Evolutionary conservation across 2,797 vertebrate genomes (phyloP), one percentile per base, ranked within the genome.

Genomic region (Ceryle rudis): DNA sequence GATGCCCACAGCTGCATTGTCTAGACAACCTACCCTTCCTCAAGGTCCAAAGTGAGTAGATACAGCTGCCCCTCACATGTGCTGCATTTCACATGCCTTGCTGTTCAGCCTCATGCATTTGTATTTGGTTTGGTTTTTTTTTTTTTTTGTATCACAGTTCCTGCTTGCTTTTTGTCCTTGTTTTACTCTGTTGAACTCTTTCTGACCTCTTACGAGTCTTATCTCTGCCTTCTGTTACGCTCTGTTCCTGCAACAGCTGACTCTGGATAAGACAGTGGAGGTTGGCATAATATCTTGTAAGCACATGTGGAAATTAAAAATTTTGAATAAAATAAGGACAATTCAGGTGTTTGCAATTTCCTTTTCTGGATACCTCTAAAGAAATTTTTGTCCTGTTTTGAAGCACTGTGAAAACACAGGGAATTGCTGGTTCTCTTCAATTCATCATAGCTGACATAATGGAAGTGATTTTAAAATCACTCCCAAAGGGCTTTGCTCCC

Each of bases 111-210:
- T 78, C 37, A 23, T 26, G 11, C 58, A 72, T 92, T 92, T 83
- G 41, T 35, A 9, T 22, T 58, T n/a, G n/a, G n/a, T n/a, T n/a
- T n/a, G n/a, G n/a, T 46, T 37, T 10, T 37, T 37, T 37, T 37
- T 41, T 15, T 41, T 37, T 41, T 74, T 72, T 51, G 19, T 39
- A 28, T 58, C 25, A 4, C 20, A 44, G 23, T 8, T 61, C 14
- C 47, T 70, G 46, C 85, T 81, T 82, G 86, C 47, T 29, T 72
- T 80, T 86, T 86, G 84, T 92, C 85, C 82, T 66, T 0, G 0
- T 84, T 82, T 91, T 86, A 35, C 73, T 94, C 79, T 23, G 87
- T 7, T 72, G 69, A 93, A 96, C 94, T 81, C 51, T 22, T 64
- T 31, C 41, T 42, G 57, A 92, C 89, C 81, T 67, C 84, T 71